These are phyloP conservation scores for Acleris literana DNA, from an alignment of 2,888 invertebrate species.

Conservation along the genomic window DNA sequence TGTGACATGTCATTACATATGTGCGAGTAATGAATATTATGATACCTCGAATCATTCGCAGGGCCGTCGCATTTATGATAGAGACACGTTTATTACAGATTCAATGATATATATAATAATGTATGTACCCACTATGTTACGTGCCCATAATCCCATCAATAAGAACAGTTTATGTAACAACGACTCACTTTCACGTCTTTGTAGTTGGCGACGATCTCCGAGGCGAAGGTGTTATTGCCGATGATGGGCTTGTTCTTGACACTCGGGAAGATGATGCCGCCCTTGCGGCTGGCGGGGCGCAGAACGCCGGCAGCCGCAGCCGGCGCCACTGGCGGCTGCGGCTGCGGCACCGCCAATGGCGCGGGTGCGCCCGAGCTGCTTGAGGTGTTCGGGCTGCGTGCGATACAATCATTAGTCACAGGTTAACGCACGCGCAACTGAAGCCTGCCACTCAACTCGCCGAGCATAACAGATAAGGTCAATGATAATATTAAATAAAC, in stretches of 20 bases:
- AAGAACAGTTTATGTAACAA: slow-evolving; percentile 36
- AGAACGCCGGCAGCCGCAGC: slow-evolving; percentile 58
- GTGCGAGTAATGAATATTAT: slow-evolving; percentile 17
- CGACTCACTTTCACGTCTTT: slow-evolving; percentile 92
- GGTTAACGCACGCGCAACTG: slow-evolving; percentile 45
- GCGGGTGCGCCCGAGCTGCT: slow-evolving; percentile 60
- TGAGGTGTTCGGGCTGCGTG: slow-evolving; percentile 73
- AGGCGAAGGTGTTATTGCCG: slow-evolving; percentile 91
- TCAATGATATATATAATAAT: slow-evolving; percentile 44
- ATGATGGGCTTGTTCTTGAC: slow-evolving; percentile 95
- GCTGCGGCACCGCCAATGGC: slow-evolving; percentile 47
- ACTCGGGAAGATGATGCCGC: slow-evolving; percentile 94
- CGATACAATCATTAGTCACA: slow-evolving; percentile 71
- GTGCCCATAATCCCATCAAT: slow-evolving; percentile 23
- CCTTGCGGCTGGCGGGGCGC: slow-evolving; percentile 85
- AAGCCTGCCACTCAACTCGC: slow-evolving; percentile 37
- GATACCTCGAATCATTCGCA: slow-evolving; percentile 47
- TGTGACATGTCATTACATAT: slow-evolving; percentile 5
- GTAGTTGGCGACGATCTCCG: slow-evolving; percentile 88
- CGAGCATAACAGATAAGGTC: slow-evolving; percentile 28
- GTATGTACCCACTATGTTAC: slow-evolving; percentile 16
- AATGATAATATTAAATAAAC: slow-evolving; percentile 40
- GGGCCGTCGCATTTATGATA: slow-evolving; percentile 47
- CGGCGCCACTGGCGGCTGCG: slow-evolving; percentile 55
- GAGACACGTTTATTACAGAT: slow-evolving; percentile 46